Conservation (phyloP, 2,888 invertebrate genomes). For the Drosophila anomalipes region DNA sequence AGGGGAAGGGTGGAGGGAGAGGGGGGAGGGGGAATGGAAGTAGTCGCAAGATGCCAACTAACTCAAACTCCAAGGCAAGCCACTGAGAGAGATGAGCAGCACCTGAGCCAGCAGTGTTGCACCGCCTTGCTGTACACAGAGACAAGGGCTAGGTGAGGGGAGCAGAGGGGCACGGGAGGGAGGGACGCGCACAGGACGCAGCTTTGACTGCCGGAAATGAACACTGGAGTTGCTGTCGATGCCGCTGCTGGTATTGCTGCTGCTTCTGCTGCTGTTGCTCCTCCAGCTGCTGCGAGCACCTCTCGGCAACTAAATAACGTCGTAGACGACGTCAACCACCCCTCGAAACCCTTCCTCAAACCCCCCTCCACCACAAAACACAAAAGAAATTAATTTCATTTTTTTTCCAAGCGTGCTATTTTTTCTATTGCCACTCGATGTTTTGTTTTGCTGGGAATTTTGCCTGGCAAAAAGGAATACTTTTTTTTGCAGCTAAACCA, state of each 20-base stretch:
- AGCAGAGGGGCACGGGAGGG: not conserved
- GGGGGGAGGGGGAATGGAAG: not conserved
- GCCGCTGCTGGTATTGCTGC: conserved; percentile 25
- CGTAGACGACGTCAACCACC: conserved; percentile 29
- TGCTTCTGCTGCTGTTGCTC: conserved; percentile 26
- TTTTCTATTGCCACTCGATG: conserved; percentile 63
- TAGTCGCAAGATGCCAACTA: conserved; percentile 68
- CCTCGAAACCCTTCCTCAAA: not conserved
- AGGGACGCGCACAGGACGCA: conserved; percentile 58
- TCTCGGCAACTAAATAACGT: conserved; percentile 53
- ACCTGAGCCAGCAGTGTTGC: conserved; percentile 57
- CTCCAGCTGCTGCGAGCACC: conserved; percentile 26
- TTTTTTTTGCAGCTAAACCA: conserved; percentile 73
- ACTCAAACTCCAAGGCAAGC: conserved; percentile 61
- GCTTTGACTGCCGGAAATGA: conserved; percentile 80
- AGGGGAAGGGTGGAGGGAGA: not conserved
- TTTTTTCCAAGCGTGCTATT: conserved; percentile 57
- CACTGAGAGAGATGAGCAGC: conserved; percentile 40
- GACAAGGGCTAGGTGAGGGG: conserved; percentile 10
- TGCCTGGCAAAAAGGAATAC: conserved; percentile 52
- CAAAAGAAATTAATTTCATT: conserved; percentile 85
- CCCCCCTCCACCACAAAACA: conserved; percentile 62
- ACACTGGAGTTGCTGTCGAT: conserved; percentile 67
- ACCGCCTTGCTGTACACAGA: not conserved
- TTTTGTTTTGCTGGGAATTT: conserved; percentile 65